phyloP scores from a whole-genome alignment of 2,888 invertebrate genomes.

The Drosophila dives region DNA sequence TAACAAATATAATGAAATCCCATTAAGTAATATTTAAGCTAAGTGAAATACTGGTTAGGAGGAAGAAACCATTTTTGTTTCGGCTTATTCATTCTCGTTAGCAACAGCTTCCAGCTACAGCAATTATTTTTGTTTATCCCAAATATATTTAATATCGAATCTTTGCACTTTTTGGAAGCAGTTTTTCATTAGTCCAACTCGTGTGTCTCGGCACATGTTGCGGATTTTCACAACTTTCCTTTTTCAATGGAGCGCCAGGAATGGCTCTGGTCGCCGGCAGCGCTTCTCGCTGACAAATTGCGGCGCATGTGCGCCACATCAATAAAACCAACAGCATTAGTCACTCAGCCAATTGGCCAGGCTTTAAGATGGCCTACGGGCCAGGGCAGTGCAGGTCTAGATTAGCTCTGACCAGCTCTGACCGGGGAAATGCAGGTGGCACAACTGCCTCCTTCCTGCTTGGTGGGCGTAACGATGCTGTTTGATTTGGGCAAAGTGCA shows the following conservation, averaged over 20 bases:
- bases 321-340: conserved; percentile 78
- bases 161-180: background rate
- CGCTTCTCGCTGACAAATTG: conserved; percentile 57
- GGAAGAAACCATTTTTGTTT: background rate
- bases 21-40: background rate
- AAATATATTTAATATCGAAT: background rate
- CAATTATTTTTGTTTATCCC: background rate
- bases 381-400: conserved; percentile 9
- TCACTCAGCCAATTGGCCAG: conserved; percentile 65
- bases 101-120: background rate
- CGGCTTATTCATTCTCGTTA: background rate
- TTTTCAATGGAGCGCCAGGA: conserved; percentile 63
- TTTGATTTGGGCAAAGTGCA: conserved; percentile 59
- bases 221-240: conserved; percentile 68
- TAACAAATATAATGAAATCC: background rate
- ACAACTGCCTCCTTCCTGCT: conserved; percentile 17
- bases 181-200: background rate
- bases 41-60: background rate
- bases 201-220: conserved; percentile 5
- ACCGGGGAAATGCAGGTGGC: conserved; percentile 62
- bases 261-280: conserved; percentile 21
- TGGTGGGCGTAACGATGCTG: conserved; percentile 75
- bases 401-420: conserved; percentile 24
- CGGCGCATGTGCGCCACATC: conserved; percentile 70
- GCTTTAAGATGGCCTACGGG: conserved; percentile 29